These are phyloP conservation scores for Ciconia nigra DNA, from an alignment of 2,797 vertebrate genomes.

Conservation along the genomic window DNA sequence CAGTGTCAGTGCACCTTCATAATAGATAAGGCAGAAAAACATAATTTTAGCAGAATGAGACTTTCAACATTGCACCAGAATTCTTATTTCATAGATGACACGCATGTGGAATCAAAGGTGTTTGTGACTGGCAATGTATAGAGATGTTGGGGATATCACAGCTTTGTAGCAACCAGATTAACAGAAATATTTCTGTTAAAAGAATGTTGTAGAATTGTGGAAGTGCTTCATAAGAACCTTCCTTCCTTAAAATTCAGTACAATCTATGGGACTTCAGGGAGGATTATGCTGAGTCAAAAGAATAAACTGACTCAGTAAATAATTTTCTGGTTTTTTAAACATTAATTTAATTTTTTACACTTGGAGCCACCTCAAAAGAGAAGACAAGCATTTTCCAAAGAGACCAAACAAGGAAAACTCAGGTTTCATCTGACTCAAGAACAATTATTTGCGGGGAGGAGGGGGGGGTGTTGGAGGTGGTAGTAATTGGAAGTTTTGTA, in stretches of 20 bases:
- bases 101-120: fast-evolving
- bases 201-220: neutral
- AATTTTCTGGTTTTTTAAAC: neutral
- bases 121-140: neutral
- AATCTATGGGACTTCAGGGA: neutral
- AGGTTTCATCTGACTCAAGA: neutral
- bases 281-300: neutral
- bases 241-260: neutral
- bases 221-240: neutral
- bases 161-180: neutral
- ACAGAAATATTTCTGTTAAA: neutral
- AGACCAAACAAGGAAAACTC: neutral
- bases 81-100: neutral
- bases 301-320: neutral
- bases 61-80: neutral
- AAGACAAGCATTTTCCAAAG: neutral
- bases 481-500: neutral
- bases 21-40: neutral
- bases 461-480: too few relatives aligned
- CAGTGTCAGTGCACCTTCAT: neutral
- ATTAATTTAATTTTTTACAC: neutral
- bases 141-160: neutral
- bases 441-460: neutral
- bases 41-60: neutral
- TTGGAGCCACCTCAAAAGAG: neutral